These are phyloP conservation scores for Drosophila histrio DNA, from an alignment of 2,888 invertebrate species.

Conservation along the genomic window DNA sequence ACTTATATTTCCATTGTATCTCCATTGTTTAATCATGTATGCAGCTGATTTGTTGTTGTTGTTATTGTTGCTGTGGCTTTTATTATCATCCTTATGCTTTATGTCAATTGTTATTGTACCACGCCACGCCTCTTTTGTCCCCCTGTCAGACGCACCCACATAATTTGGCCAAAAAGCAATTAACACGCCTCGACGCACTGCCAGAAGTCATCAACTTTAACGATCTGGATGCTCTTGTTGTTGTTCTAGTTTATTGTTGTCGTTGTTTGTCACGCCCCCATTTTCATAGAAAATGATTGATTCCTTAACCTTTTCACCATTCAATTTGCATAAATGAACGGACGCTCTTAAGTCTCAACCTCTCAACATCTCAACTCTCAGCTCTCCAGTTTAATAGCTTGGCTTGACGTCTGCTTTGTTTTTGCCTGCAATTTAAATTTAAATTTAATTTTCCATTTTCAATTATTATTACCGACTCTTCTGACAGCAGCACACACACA, in stretches of 20 bases:
- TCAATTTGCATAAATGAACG: slow-evolving; percentile 71
- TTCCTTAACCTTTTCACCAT: slow-evolving; percentile 55
- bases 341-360: not conserved
- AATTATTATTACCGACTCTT: slow-evolving; percentile 68
- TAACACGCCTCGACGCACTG: slow-evolving; percentile 58
- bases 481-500: too few relatives aligned
- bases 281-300: slow-evolving; percentile 68
- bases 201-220: slow-evolving; percentile 51
- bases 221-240: not conserved
- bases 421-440: slow-evolving; percentile 37
- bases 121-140: not conserved
- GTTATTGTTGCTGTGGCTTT: too few relatives aligned
- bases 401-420: slow-evolving; percentile 38
- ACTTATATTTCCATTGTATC: not conserved
- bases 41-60: slow-evolving; percentile 15
- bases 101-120: slow-evolving; percentile 25
- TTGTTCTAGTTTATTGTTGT: not conserved
- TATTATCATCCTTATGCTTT: slow-evolving; percentile 2
- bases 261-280: slow-evolving; percentile 43
- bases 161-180: slow-evolving; percentile 56
- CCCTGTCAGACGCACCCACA: slow-evolving; percentile 26
- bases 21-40: not conserved
- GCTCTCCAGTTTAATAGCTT: slow-evolving; percentile 12
- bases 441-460: slow-evolving; percentile 71
- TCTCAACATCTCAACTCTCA: not conserved